Conservation (phyloP, 2,888 invertebrate genomes). For the Sepioteuthis lessoniana region DNA sequence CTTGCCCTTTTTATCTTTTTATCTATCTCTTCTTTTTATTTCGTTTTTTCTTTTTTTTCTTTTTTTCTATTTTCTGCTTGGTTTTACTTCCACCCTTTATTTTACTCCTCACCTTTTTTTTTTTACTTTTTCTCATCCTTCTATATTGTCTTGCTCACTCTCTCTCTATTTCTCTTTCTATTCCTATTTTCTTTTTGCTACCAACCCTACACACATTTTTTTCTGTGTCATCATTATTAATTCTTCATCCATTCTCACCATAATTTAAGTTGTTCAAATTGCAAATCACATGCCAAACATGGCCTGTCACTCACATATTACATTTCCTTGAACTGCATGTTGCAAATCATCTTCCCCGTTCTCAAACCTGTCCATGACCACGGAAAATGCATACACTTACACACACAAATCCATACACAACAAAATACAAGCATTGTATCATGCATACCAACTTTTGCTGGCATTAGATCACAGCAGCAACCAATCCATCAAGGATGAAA, state of each 20-base stretch:
- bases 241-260: background rate
- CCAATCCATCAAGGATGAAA: background rate
- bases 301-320: background rate
- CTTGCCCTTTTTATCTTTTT: no score
- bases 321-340: background rate
- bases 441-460: background rate
- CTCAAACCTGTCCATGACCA: background rate
- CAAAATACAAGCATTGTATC: background rate
- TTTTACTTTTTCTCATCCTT: no score
- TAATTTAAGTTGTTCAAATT: slow-evolving; percentile 12
- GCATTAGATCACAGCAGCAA: background rate
- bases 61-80: no score
- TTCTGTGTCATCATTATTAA: background rate
- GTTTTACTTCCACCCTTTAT: no score
- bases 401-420: background rate
- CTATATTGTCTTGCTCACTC: no score
- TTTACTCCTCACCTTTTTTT: no score
- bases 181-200: background rate
- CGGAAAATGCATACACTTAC: background rate
- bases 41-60: no score
- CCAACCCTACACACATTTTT: background rate
- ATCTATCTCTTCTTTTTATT: no score
- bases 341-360: background rate
- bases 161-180: background rate
- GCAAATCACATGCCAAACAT: slow-evolving; percentile 33